Percentiles rank a stretch among this genome's conserved stretches.
These are phyloP conservation scores for Callopanchax toddi DNA, from an alignment of 2,113 vertebrate species.

Conservation along the genomic window DNA sequence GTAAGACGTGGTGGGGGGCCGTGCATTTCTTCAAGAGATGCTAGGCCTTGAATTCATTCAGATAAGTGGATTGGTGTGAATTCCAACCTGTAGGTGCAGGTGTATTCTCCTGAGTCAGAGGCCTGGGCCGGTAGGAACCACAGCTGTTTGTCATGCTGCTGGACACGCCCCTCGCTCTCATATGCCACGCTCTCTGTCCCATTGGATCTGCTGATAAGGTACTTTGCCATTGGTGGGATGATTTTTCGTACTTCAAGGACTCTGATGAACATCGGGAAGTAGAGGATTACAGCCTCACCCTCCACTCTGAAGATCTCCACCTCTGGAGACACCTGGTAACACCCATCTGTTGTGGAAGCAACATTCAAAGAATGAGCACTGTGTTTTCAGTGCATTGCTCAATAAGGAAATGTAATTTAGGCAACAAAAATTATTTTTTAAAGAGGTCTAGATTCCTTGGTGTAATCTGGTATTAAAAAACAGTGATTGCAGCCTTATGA, in stretches of 20 bases:
- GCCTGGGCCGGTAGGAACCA: slow-evolving; percentile 85
- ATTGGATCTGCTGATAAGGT: slow-evolving; percentile 41
- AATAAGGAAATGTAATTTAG: too few species aligned
- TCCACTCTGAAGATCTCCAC: slow-evolving; percentile 64
- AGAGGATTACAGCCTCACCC: slow-evolving; percentile 85
- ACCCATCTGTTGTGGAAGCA: slow-evolving; percentile 56
- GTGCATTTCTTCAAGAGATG: too few species aligned
- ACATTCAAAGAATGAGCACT: not conserved
- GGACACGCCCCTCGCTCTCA: slow-evolving; percentile 64
- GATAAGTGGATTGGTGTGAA: not conserved
- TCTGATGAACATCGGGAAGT: slow-evolving; percentile 70
- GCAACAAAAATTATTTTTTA: too few species aligned
- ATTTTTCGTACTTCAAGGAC: slow-evolving; percentile 49
- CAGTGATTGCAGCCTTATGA: too few species aligned
- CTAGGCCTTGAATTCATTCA: too few species aligned
- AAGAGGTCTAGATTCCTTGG: too few species aligned
- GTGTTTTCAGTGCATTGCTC: too few species aligned
- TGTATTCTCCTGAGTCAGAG: slow-evolving; percentile 85
- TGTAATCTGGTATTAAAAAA: too few species aligned
- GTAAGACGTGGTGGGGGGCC: too few species aligned
- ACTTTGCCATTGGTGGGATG: slow-evolving; percentile 9
- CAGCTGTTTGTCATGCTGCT: slow-evolving; percentile 63
- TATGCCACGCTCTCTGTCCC: slow-evolving; percentile 13
- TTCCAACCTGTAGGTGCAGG: slow-evolving; percentile 84
- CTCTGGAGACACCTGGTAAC: slow-evolving; percentile 57